Base-by-base conservation (phyloP, 2,113 vertebrate genomes). In the Corythaixoides concolor region DNA sequence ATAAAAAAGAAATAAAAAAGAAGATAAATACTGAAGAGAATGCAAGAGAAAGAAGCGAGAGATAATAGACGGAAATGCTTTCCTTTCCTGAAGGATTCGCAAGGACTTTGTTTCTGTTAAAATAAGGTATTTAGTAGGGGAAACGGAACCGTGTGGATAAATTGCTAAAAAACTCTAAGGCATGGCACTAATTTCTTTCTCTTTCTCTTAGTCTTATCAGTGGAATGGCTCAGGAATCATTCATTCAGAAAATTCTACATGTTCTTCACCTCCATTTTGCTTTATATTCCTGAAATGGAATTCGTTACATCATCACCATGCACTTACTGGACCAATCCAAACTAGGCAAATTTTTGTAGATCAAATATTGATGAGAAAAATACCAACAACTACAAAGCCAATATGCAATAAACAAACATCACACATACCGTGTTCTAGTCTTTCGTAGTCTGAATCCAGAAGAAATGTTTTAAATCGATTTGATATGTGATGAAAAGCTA, bases 401-500 rank as follows among this genome's bases (percentile, higher is more conserved):
- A 85, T 37, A 55, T 47, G 43, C 69, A 73, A 84, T 67, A 89
- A 86, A 94, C 63, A 84, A 85, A 70, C 21, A 87, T 81, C 12
- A 98, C 89, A 98, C 99, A 89, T 98, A 99, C 99, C 99, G 35
- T 99, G 99, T 93, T 99, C 99, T 93, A 99, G 97, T 93, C 99
- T 98, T 97, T 99, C 99, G 49, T 99, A 99, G 98, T 99, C 99
- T 7, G 99, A 99, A 97, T 99, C 99, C 98, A 99, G 98, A 93
- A 99, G 99, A 98, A 99, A 99, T 97, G 99, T 99, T 98, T 99
- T 99, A 98, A 99, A 99, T 96, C 99, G 98, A 98, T 99, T 99
- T 95, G 99, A 99, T 96, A 99, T 97, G 90, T 99, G 99, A 96
- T 99, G 99, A 98, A 99, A 99, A 84, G 99, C 99, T 98, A 99